Evolutionary conservation across 2,888 invertebrate genomes (phyloP).

Genomic region (Anodontia alba): DNA sequence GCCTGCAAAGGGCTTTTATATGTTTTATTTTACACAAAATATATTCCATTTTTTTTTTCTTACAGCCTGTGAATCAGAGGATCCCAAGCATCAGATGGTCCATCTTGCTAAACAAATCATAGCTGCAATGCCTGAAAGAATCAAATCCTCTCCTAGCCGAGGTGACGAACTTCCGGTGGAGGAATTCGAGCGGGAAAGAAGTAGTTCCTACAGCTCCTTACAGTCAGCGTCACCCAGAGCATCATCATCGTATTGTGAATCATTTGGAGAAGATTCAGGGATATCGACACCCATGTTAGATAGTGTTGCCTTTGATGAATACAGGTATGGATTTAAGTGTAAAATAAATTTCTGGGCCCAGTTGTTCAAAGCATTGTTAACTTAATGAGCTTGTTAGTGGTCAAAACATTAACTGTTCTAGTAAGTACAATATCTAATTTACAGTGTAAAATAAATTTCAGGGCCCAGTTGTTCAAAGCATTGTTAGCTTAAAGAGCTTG

Average conservation of each 20-base stretch:
- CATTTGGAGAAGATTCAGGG: constrained; percentile 85
- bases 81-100: constrained; percentile 82
- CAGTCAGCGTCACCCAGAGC: constrained; percentile 78
- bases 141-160: constrained; percentile 90
- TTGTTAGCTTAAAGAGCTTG: no score
- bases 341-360: no score
- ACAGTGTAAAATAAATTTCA: no score
- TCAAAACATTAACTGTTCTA: no score
- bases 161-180: constrained; percentile 70
- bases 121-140: constrained; percentile 98
- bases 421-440: no score
- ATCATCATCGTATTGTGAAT: constrained; percentile 59
- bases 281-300: constrained; percentile 84
- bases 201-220: constrained; percentile 90
- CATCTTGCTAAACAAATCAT: constrained; percentile 99
- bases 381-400: no score
- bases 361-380: no score
- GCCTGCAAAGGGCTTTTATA: no score
- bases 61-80: constrained; percentile 46
- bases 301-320: constrained; percentile 82
- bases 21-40: no score
- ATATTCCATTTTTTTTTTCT: neutral
- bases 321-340: constrained; percentile 75
- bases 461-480: no score
- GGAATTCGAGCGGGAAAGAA: constrained; percentile 83